Evolutionary conservation across 37 sponge, comb jelly and placozoan species (phyloP), one percentile per base, ranked within the genome.

Genomic region (Geodia barretti): DNA sequence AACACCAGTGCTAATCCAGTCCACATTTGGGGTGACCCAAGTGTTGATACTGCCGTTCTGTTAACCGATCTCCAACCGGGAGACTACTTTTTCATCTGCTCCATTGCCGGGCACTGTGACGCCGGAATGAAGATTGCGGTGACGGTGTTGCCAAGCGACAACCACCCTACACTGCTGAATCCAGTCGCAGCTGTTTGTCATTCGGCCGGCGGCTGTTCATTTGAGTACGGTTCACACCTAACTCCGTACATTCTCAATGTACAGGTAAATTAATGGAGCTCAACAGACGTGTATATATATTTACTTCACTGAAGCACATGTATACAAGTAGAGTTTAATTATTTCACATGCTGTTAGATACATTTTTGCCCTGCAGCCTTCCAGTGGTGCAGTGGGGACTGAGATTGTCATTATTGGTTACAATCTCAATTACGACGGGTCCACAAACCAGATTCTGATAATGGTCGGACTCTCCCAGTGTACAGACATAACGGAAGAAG

Each of bases 61-160:
- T 66, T 93, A 11, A 11, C 64, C 8, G 61, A 62, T 31, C 75
- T 93, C 4, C 8, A 78, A 20, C 90, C 90, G 0, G 93, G 93
- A 0, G 58, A 62, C 34, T 89, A 93, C 86, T 93, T 89, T 79
- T 93, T 82, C 80, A 33, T 85, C 40, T 93, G 93, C 72, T 39
- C 78, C 29, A 83, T 93, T 14, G 69, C 90, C 68, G 93, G 93
- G 0, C 93, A 93, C 68, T 93, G 93, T 65, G 82, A 76, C 37
- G 86, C 90, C 37, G 93, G 91, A 30, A 95, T 95, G 95, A 95
- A 95, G 76, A 63, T 95, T 14, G 36, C 63, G 36, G 83, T 88
- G 8, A 81, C 41, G 34, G 82, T 87, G 19, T 59, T 87, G 7
- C 70, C 81, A 33, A 69, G 58, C 7, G 42, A 61, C 43, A 54